Evolutionary conservation across 2,888 invertebrate genomes (phyloP), one percentile per base, ranked within the genome.

Genomic region (Mimas tiliae): DNA sequence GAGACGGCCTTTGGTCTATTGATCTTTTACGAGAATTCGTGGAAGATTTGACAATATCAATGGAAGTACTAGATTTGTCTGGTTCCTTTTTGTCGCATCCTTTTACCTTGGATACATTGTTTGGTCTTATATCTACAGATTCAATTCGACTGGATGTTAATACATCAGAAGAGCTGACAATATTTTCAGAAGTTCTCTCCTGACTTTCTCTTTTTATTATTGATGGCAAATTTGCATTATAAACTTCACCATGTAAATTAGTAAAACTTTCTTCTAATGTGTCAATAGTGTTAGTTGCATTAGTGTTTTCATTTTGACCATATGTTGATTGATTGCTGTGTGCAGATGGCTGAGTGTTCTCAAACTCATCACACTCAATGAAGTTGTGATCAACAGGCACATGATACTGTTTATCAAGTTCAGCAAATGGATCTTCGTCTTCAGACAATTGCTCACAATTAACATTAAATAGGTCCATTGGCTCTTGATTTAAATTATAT

Each of bases 361-460:
- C 63, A 63, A 74, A 65, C 73, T 85, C 83, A 74, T 91, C 88
- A 70, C 76, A 79, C 70, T 84, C 86, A 70, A 92, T 85, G 70
- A 91, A 92, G 69, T 84, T 89, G 70, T 83, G 91, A 71, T 93
- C 93, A n/a, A 93, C 93, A 66, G 87, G 89, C 38, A 93, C 92
- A 87, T 93, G 93, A 72, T 93, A 93, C 67, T 93, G 93, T 50
- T 84, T 88, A 73, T 93, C 93, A 64, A 93, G 74, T 74, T 91
- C 93, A 67, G 88, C 93, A 80, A 93, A 93, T 52, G 91, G 88
- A 72, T 93, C 90, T 19, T 92, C 91, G 27, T 87, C 89, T 58
- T 91, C 93, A 38, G 88, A 88, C 0, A 88, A 42, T n/a, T 84
- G 83, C 50, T 87, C 86, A 68, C 76, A 65, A 73, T 83, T 85